These are phyloP conservation scores for Drosophila limbata DNA, from an alignment of 2,888 invertebrate species.

Conservation along the genomic window DNA sequence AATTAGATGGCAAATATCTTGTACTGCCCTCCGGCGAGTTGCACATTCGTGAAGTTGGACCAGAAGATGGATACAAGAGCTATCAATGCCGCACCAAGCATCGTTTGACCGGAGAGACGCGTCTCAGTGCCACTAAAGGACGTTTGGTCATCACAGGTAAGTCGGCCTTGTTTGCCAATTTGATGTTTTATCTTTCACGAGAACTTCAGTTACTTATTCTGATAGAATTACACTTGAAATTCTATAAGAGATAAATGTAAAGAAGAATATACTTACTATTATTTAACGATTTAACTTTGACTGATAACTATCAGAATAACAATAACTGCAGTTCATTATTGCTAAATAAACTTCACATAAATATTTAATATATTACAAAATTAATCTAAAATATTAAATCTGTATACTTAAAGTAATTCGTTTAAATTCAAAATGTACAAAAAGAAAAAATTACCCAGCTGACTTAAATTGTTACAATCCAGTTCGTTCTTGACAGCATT, in stretches of 20 bases:
- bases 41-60: conserved; percentile 97
- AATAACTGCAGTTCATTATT: conserved; percentile 31
- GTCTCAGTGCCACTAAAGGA: conserved; percentile 96
- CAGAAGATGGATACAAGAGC: conserved; percentile 96
- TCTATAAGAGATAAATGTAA: neutral
- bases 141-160: conserved; percentile 97
- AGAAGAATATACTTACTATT: neutral
- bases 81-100: conserved; percentile 98
- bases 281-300: neutral
- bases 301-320: neutral
- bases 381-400: neutral
- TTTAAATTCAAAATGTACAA: neutral
- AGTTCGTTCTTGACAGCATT: too few relatives aligned
- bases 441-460: neutral
- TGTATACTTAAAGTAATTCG: neutral
- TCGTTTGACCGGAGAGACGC: conserved; percentile 95
- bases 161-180: conserved; percentile 84
- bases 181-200: neutral
- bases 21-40: conserved; percentile 97
- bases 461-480: too few relatives aligned
- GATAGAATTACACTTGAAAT: neutral
- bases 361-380: neutral
- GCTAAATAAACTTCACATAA: conserved; percentile 39
- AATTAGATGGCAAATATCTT: conserved; percentile 96
- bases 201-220: conserved; percentile 33